phyloP scores from a whole-genome alignment of 2,888 invertebrate species.

The Oligia strigilis region DNA sequence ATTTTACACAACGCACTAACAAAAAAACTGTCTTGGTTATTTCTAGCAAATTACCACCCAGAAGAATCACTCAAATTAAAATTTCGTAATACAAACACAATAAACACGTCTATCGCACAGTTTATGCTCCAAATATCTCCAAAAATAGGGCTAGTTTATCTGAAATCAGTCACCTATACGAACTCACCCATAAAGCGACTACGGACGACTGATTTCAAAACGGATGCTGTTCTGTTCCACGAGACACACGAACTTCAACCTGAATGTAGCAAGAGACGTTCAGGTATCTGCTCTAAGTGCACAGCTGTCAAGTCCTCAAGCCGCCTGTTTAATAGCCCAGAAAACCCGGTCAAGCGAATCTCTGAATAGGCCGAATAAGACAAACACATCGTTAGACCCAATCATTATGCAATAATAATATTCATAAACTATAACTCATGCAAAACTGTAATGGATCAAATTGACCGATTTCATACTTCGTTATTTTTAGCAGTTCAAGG shows the following conservation, averaged over 20 bases:
- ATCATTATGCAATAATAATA: slow-evolving; percentile 26
- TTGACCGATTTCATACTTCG: slow-evolving; percentile 19
- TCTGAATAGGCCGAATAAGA: slow-evolving; percentile 41
- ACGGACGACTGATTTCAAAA: slow-evolving; percentile 74
- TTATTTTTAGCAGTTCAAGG: slow-evolving; percentile 49
- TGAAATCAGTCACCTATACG: slow-evolving; percentile 67
- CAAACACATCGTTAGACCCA: slow-evolving; percentile 20
- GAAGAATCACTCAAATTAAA: slow-evolving; percentile 2
- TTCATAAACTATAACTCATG: slow-evolving; percentile 20
- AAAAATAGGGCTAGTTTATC: slow-evolving; percentile 66
- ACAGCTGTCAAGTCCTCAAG: slow-evolving; percentile 74
- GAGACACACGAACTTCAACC: slow-evolving; percentile 70
- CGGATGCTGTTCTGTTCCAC: slow-evolving; percentile 74
- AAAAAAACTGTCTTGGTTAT: not conserved
- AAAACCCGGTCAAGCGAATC: slow-evolving; percentile 78
- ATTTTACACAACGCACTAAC: slow-evolving; percentile 9
- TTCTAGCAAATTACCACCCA: not conserved
- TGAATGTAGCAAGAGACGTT: slow-evolving; percentile 73
- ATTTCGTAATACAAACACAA: slow-evolving; percentile 43
- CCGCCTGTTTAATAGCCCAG: slow-evolving; percentile 82
- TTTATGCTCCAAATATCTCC: slow-evolving; percentile 66
- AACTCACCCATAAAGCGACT: slow-evolving; percentile 82
- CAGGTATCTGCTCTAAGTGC: slow-evolving; percentile 70
- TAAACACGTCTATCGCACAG: slow-evolving; percentile 28
- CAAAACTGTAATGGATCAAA: slow-evolving; percentile 25